A percentile compares a stretch with the other conserved stretches of the same genome.
phyloP scores from a whole-genome alignment of 2,113 vertebrate genomes.

The Tragulus kanchil region DNA sequence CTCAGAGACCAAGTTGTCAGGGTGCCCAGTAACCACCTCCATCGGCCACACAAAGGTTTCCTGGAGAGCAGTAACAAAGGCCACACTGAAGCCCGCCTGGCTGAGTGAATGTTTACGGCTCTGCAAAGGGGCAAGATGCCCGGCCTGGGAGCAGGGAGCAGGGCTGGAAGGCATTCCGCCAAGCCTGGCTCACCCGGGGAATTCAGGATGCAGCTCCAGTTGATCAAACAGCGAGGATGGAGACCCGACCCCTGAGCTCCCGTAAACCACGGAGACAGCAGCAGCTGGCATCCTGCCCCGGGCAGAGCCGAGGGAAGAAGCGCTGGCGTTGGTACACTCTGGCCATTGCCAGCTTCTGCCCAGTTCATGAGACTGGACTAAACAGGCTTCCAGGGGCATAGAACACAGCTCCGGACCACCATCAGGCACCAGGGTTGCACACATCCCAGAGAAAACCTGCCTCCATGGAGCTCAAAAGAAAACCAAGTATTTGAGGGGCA shows the following conservation, averaged over 20 bases:
- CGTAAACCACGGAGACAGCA: constrained; percentile 1
- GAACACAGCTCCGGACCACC: constrained; percentile 66
- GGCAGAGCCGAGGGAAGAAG: constrained; percentile 55
- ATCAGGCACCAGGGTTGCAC: constrained; percentile 11
- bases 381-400: constrained; percentile 67
- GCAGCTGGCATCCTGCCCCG: constrained; percentile 35
- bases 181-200: not conserved
- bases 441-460: constrained; percentile 48
- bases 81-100: constrained; percentile 69
- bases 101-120: constrained; percentile 73
- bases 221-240: not conserved
- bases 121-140: constrained; percentile 72
- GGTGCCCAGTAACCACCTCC: not conserved
- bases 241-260: not conserved
- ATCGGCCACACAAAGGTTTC: constrained; percentile 72
- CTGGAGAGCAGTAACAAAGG: constrained; percentile 79
- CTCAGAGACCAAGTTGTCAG: not conserved
- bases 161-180: not conserved
- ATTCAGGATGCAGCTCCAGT: not conserved
- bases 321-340: constrained; percentile 69
- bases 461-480: constrained; percentile 44
- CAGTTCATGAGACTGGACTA: constrained; percentile 23
- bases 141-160: constrained; percentile 47
- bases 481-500: constrained; percentile 60
- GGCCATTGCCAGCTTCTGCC: constrained; percentile 34